Evolutionary conservation across 2,888 invertebrate species (phyloP), one percentile per base, ranked within the genome.

Genomic region (Drosophila greeni): DNA sequence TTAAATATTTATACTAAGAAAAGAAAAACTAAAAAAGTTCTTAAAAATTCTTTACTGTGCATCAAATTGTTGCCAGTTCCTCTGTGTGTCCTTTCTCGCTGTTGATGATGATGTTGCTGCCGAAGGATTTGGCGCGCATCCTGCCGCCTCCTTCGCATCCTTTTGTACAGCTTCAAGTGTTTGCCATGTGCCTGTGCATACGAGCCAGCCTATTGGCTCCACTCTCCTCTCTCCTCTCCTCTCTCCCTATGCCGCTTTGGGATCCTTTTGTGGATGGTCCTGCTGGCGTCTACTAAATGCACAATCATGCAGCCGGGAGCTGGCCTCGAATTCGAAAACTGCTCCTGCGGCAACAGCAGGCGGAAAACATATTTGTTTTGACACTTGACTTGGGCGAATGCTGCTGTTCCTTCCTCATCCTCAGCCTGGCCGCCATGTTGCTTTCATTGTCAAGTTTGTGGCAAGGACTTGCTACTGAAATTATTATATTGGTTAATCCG

Each of bases 181-280:
- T 75, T 76, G 79, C 72, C 73, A 61, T 82, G 76, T 72, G 84
- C 70, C 82, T 72, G 57, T 73, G 84, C 78, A 77, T 80, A 80
- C 66, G 54, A 69, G 40, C 40, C 66, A 52, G 56, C 66, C 54
- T 51, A 65, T 71, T 61, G 72, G 58, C 70, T 29, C 18, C 43
- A 29, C 26, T 18, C 42, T 24, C 16, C 12, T 3, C 11, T 26
- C 42, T 5, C 23, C 14, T n/a, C 36, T 9, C 20, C 11, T 3
- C 39, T 20, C 36, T 5, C 12, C 11, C 40, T 5, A 24, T 16
- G 24, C 51, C 40, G 23, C 36, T 42, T 45, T 56, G 48, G 18
- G 43, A 16, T 8, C 14, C 48, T 51, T 24, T 29, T 9, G 53
- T 42, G 51, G 66, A 42, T 59, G 72, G 60, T 72, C 42, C n/a